Percentiles rank a stretch among this genome's conserved stretches.
Evolutionary conservation across 2,888 invertebrate genomes (phyloP).

Genomic region (Mythimna albipuncta): DNA sequence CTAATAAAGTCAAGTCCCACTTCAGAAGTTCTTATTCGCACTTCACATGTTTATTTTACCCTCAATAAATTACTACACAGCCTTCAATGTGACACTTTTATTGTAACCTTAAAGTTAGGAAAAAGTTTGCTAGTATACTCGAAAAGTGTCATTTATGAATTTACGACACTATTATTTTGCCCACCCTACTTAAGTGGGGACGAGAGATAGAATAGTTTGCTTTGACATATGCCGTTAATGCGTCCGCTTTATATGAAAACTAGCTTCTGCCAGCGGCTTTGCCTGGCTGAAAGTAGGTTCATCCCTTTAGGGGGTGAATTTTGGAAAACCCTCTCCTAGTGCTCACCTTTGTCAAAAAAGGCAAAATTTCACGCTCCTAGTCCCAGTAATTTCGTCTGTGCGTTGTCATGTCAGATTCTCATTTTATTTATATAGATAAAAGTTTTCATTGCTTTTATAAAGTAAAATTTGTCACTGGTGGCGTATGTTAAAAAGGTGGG

Average conservation of each 20-base stretch:
- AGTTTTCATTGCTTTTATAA: conserved; percentile 59
- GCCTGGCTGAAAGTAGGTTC: too few species aligned
- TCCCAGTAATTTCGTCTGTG: too few species aligned
- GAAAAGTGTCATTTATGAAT: conserved; percentile 82
- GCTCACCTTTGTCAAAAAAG: too few species aligned
- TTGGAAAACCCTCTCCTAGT: too few species aligned
- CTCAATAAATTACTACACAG: conserved; percentile 77
- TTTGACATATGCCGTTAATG: conserved; percentile 64
- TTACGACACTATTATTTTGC: conserved; percentile 80
- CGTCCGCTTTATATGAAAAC: conserved; percentile 49
- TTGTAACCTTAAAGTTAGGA: conserved; percentile 81
- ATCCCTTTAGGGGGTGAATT: too few species aligned
- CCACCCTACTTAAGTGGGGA: conserved; percentile 67
- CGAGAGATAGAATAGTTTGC: conserved; percentile 67
- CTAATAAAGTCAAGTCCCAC: conserved; percentile 57
- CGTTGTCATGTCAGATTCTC: too few species aligned
- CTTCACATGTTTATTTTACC: conserved; percentile 70
- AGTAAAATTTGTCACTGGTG: conserved; percentile 45
- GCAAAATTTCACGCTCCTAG: too few species aligned
- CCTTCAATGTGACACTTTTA: conserved; percentile 80
- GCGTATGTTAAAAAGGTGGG: conserved; percentile 41
- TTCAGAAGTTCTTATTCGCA: conserved; percentile 59
- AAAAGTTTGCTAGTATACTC: conserved; percentile 74
- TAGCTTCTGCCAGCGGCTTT: too few species aligned
- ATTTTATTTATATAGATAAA: conserved; percentile 25